Evolutionary conservation across 2,888 invertebrate species (phyloP).

Genomic region (Scaptomyza reducta): DNA sequence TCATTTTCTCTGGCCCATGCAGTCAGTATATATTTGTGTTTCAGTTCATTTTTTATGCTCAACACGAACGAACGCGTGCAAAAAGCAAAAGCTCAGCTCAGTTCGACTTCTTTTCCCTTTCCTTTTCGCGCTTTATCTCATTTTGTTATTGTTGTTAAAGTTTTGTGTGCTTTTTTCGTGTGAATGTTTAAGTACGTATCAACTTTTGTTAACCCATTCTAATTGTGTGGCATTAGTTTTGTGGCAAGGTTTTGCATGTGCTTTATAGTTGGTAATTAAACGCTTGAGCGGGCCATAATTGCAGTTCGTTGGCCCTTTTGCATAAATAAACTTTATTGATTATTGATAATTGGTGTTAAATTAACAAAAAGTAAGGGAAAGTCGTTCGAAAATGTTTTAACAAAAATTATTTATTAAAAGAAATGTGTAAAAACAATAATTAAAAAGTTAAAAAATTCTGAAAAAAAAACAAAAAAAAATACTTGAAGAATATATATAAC

Average conservation of each 20-base stretch:
- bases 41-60: conserved; percentile 71
- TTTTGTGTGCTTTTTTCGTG: conserved; percentile 31
- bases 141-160: conserved; percentile 44
- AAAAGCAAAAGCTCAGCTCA: conserved; percentile 40
- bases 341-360: conserved; percentile 51
- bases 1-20: conserved; percentile 51
- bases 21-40: conserved; percentile 56
- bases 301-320: conserved; percentile 66
- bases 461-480: no score
- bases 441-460: not conserved
- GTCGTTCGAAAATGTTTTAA: not conserved
- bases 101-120: conserved; percentile 20
- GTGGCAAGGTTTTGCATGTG: conserved; percentile 38
- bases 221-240: conserved; percentile 38
- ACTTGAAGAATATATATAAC: no score
- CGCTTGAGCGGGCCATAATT: conserved; percentile 33
- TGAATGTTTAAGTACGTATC: conserved; percentile 30
- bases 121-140: conserved; percentile 27
- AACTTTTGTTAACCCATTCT: conserved; percentile 31
- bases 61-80: conserved; percentile 67
- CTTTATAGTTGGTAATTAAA: conserved; percentile 58
- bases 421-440: not conserved
- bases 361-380: not conserved
- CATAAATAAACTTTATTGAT: conserved; percentile 40
- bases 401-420: no score